Evolutionary conservation across 1,140 invertebrate genomes (phyloP).

Genomic region (Leptopilina clavipes): DNA sequence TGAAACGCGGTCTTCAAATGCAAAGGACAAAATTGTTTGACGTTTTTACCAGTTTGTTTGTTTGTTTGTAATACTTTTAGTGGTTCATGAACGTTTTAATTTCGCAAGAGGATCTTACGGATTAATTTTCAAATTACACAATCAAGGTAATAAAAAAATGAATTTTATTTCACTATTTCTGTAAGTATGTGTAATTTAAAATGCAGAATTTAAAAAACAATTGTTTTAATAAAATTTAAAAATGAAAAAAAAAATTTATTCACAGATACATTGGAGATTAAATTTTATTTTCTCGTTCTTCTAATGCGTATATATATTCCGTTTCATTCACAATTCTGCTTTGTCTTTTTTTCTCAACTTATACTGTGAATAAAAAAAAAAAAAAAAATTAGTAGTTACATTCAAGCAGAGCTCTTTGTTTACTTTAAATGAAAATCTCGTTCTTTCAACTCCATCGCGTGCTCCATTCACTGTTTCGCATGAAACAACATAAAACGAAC

Average conservation of each 20-base stretch:
- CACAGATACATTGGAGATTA: too few species aligned
- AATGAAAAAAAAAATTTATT: too few species aligned
- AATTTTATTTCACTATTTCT: not conserved
- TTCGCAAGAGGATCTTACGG: not conserved
- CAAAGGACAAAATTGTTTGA: not conserved
- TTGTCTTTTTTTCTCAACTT: not conserved
- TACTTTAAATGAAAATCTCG: constrained; percentile 24
- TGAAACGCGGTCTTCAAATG: not conserved
- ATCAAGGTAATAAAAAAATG: not conserved
- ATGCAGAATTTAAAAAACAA: too few species aligned
- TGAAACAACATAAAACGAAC: constrained; percentile 16
- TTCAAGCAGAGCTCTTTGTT: constrained; percentile 31
- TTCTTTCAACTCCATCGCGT: constrained; percentile 23
- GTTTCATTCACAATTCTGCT: not conserved
- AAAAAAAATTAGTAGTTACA: constrained; percentile 8
- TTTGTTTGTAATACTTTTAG: not conserved
- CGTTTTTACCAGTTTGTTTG: not conserved
- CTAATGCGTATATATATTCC: too few species aligned
- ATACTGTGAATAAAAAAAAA: too few species aligned
- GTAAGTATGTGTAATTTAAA: too few species aligned
- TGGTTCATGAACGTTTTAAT: not conserved
- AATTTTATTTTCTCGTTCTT: too few species aligned
- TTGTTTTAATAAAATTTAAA: too few species aligned
- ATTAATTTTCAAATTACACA: not conserved
- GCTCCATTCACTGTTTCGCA: constrained; percentile 5